Evolutionary conservation across 2,888 invertebrate genomes (phyloP), one percentile per base, ranked within the genome.

Genomic region (Noctua janthina): DNA sequence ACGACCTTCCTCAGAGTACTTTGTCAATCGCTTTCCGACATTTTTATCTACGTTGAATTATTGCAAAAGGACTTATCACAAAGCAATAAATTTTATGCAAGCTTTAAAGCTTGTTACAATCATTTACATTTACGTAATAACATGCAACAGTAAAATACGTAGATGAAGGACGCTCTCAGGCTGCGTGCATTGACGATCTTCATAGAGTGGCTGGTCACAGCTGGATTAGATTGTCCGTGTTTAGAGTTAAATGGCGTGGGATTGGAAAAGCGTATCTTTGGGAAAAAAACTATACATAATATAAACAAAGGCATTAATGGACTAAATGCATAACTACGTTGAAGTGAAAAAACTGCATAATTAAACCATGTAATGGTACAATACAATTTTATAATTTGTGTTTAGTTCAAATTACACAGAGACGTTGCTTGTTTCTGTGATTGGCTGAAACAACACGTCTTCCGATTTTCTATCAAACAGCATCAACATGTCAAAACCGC

Each of bases 91-190:
- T 59, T 56, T 56, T 56, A 23, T 56, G 56, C 56, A 59, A 59
- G 56, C n/a, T 11, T 23, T 62, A 68, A n/a, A 68, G 8, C 39
- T 69, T 69, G 69, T 29, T 51, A 29, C 74, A 75, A 51, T 43
- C 20, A 64, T 66, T 46, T 13, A 69, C 51, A 75, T 69, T 74
- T 43, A 20, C 39, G 70, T 51, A 51, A 75, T 75, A 46, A 71
- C 71, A 56, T 56, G 54, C 29, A 43, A 72, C 23, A 46, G 1
- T 56, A 43, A 43, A 76, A 71, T 29, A 75, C 29, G 15, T 15
- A 62, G 62, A 62, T 62, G 56, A 59, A 54, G 23, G 54, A 54
- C 56, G 56, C 56, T 0, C 56, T 56, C 10, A n/a, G 56, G 56
- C 54, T 54, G 23, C n/a, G 56, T 59, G 56, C n/a, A n/a, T 11